Conservation (phyloP, 2,888 invertebrate genomes). For the Andrena dorsata region DNA sequence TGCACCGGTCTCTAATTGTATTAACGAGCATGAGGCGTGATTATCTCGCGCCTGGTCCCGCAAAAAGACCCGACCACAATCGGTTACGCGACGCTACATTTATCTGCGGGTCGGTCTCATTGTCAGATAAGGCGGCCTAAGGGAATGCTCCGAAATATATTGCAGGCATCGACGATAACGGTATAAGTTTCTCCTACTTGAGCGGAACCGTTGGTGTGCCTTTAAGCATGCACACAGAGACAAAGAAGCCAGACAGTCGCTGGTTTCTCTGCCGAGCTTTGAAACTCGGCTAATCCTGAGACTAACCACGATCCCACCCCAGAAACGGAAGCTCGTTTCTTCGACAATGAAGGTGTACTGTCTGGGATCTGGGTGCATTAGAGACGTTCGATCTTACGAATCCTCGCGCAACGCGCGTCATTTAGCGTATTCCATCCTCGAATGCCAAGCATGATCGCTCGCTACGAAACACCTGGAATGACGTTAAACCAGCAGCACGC, state of each 20-base stretch:
- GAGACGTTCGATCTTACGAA: not conserved
- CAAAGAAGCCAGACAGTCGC: conserved; percentile 58
- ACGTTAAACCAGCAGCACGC: not conserved
- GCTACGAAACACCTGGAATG: not conserved
- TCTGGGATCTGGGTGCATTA: not conserved
- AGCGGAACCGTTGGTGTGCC: conserved; percentile 30
- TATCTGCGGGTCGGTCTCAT: conserved; percentile 57
- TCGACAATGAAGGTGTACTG: conserved; percentile 1
- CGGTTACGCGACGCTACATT: conserved; percentile 50
- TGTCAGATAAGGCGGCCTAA: conserved; percentile 62
- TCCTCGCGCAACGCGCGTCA: not conserved
- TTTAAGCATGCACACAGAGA: conserved; percentile 17
- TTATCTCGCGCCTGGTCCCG: conserved; percentile 2
- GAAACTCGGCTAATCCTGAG: conserved; percentile 70
- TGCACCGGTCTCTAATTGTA: conserved; percentile 4
- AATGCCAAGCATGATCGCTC: not conserved
- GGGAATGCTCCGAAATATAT: conserved; percentile 59
- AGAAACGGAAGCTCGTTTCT: conserved; percentile 46
- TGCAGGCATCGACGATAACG: conserved; percentile 67
- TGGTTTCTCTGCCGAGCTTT: conserved; percentile 59
- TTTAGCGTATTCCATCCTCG: not conserved
- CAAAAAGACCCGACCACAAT: conserved; percentile 29
- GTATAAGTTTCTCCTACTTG: conserved; percentile 59
- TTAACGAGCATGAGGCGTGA: conserved; percentile 1
- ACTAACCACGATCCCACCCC: conserved; percentile 55